These are phyloP conservation scores for Probaryconus sp. DNA, from an alignment of 1,140 invertebrate genomes.

Conservation along the genomic window DNA sequence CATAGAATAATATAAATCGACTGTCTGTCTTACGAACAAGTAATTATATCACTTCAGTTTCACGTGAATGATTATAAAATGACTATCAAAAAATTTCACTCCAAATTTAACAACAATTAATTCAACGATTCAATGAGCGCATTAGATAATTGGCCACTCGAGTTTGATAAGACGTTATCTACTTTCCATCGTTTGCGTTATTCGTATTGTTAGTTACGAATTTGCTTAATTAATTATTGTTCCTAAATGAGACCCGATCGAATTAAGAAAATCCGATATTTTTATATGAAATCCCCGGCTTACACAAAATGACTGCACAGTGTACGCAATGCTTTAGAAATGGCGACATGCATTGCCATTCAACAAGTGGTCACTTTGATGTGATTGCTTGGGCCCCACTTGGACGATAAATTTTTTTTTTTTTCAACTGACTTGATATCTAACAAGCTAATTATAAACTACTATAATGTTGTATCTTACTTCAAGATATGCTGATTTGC, in stretches of 20 bases:
- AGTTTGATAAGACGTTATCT: conserved; percentile 45
- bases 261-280: conserved; percentile 12
- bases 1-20: too few species aligned
- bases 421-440: conserved; percentile 26
- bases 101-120: not conserved
- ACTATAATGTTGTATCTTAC: conserved; percentile 40
- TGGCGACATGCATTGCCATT: not conserved
- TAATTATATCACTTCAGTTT: too few species aligned
- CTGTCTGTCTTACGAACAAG: too few species aligned
- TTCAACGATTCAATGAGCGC: not conserved
- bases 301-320: not conserved
- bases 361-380: too few species aligned
- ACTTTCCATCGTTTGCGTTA: conserved; percentile 33
- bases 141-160: conserved; percentile 52
- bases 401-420: conserved; percentile 1
- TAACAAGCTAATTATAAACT: conserved; percentile 52
- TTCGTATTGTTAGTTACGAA: conserved; percentile 26
- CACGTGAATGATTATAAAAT: too few species aligned
- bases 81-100: conserved; percentile 1
- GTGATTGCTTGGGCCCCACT: not conserved
- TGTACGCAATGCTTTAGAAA: not conserved
- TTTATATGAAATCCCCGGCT: conserved; percentile 28
- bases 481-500: conserved; percentile 60
- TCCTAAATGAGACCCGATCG: conserved; percentile 8
- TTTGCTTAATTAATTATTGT: conserved; percentile 13